Percentiles rank a stretch among this genome's conserved stretches.
Evolutionary conservation across 2,797 vertebrate genomes (phyloP).

Genomic region (Sebastes cheni): DNA sequence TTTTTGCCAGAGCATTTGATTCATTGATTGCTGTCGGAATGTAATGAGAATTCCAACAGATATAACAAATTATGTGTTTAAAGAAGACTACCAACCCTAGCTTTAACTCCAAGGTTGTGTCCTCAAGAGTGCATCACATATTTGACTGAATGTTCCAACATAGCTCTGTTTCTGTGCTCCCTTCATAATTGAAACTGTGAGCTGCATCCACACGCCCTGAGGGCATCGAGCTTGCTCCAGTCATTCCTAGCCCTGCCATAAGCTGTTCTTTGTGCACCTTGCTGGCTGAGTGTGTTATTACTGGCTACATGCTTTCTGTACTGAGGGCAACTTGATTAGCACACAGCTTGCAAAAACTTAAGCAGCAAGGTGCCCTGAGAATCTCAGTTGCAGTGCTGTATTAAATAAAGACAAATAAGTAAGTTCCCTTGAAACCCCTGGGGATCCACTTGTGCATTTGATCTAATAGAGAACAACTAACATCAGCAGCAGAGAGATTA

Average conservation of each 20-base stretch:
- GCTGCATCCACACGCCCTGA: slow-evolving; percentile 13
- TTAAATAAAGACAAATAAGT: slow-evolving; percentile 44
- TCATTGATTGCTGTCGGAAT: too few species aligned
- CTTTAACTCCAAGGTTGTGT: background rate
- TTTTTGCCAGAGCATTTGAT: background rate
- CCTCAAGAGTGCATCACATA: background rate
- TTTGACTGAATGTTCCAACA: background rate
- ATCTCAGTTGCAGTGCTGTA: slow-evolving; percentile 1
- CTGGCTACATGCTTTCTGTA: slow-evolving; percentile 8
- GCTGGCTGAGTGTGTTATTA: slow-evolving; percentile 28
- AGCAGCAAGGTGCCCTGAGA: slow-evolving; percentile 50
- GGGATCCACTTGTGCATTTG: slow-evolving; percentile 27
- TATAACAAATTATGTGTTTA: background rate
- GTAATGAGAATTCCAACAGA: too few species aligned
- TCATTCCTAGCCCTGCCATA: slow-evolving; percentile 21
- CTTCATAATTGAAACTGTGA: slow-evolving; percentile 12
- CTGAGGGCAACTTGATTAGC: slow-evolving; percentile 54
- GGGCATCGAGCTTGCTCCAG: slow-evolving; percentile 1
- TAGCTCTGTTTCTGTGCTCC: background rate
- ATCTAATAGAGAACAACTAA: slow-evolving; percentile 31
- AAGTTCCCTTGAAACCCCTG: background rate
- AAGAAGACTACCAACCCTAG: background rate
- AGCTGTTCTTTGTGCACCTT: slow-evolving; percentile 34
- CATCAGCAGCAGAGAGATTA: slow-evolving; percentile 6
- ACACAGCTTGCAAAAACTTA: slow-evolving; percentile 48